Conservation (phyloP, 2,797 vertebrate genomes). For the Ceryle rudis region DNA sequence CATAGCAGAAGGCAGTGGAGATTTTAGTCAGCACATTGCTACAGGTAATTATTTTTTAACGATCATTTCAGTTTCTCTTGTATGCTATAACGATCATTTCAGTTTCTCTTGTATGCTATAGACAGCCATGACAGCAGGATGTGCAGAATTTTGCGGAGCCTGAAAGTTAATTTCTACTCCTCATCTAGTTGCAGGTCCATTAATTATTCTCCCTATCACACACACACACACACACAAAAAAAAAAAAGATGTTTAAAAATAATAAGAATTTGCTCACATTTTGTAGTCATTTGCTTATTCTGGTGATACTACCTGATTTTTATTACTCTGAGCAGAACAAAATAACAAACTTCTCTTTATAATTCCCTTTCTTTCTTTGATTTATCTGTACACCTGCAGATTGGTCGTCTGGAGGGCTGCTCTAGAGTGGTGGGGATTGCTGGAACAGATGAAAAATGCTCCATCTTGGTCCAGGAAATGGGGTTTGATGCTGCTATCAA, state of each 20-base stretch:
- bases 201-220: background rate
- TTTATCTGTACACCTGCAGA: slow-evolving; percentile 73
- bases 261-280: background rate
- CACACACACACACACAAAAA: no score
- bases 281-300: background rate
- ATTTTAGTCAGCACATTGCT: background rate
- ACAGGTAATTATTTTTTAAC: background rate
- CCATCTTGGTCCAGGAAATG: slow-evolving; percentile 85
- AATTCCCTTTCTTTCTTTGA: background rate
- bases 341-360: background rate
- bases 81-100: background rate
- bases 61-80: background rate
- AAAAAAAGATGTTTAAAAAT: background rate
- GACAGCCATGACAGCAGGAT: background rate
- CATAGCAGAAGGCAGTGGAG: background rate
- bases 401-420: slow-evolving; percentile 90
- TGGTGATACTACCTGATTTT: background rate
- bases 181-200: background rate
- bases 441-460: slow-evolving; percentile 91
- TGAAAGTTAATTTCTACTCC: background rate
- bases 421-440: slow-evolving; percentile 92
- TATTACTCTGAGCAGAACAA: background rate
- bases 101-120: background rate
- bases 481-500: slow-evolving; percentile 90
- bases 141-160: background rate